These are phyloP conservation scores for Ellobium chinense DNA, from an alignment of 2,888 invertebrate genomes.

Conservation along the genomic window DNA sequence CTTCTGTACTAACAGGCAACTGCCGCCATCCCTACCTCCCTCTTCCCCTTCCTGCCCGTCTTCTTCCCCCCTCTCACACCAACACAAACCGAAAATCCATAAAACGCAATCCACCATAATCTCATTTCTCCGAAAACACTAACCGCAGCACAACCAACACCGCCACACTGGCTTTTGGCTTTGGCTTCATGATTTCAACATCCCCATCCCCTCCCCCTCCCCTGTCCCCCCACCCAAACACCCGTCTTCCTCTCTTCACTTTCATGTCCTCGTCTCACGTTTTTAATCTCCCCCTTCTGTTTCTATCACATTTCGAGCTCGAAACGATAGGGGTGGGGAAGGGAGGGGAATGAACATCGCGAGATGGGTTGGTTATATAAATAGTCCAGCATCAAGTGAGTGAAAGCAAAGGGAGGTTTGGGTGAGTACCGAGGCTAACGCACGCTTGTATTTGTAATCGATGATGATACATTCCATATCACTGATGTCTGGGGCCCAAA, in stretches of 20 bases:
- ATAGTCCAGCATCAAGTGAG: neutral
- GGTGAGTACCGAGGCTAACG: conserved; percentile 1
- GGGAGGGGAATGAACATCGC: no score
- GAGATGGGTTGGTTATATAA: neutral
- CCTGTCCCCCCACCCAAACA: no score
- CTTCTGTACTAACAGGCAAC: no score
- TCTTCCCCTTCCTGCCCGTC: no score
- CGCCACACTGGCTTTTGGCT: no score
- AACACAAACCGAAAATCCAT: conserved; percentile 13
- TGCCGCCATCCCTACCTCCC: no score
- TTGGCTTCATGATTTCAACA: no score
- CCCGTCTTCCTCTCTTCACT: no score
- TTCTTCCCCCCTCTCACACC: no score
- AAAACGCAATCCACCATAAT: conserved; percentile 7
- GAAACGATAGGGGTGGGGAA: neutral
- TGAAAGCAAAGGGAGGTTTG: neutral
- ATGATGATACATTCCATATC: conserved; percentile 30
- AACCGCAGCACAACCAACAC: neutral
- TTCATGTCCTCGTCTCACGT: no score
- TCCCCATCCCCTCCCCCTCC: no score
- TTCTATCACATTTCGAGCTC: neutral
- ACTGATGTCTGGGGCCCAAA: neutral
- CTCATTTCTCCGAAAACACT: conserved; percentile 3
- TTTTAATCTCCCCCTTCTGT: neutral
- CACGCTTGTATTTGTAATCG: conserved; percentile 9